Evolutionary conservation across 2,888 invertebrate species (phyloP).

Genomic region (Macrophya alboannulata): DNA sequence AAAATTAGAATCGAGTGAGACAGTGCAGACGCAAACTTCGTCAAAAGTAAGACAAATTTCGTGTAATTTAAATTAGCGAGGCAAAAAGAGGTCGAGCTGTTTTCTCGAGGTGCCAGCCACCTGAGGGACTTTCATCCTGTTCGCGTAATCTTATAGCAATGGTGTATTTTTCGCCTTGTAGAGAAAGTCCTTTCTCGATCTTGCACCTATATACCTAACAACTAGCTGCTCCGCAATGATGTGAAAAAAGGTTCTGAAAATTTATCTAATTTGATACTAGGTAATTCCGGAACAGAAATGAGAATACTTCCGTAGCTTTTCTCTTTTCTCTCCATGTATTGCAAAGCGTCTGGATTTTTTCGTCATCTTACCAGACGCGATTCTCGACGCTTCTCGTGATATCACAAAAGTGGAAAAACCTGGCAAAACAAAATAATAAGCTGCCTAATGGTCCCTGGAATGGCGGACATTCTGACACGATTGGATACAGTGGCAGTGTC

Average conservation of each 20-base stretch:
- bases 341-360: constrained; percentile 34
- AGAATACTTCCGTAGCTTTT: constrained; percentile 3
- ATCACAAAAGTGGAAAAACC: constrained; percentile 52
- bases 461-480: constrained; percentile 73
- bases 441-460: constrained; percentile 72
- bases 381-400: constrained; percentile 36
- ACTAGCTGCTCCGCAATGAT: neutral
- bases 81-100: constrained; percentile 45
- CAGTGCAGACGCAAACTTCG: constrained; percentile 63
- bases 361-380: constrained; percentile 35
- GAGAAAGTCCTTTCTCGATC: neutral
- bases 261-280: constrained; percentile 5
- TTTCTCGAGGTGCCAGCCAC: constrained; percentile 35
- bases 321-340: constrained; percentile 8
- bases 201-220: neutral
- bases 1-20: constrained; percentile 66
- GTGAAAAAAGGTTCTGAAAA: neutral
- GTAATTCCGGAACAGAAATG: neutral
- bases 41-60: constrained; percentile 72
- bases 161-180: neutral
- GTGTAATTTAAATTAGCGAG: constrained; percentile 69
- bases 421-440: constrained; percentile 76
- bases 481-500: constrained; percentile 72
- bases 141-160: constrained; percentile 16
- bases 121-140: constrained; percentile 29